Base-by-base conservation (phyloP, 2,888 invertebrate species). In the Macaria notata region DNA sequence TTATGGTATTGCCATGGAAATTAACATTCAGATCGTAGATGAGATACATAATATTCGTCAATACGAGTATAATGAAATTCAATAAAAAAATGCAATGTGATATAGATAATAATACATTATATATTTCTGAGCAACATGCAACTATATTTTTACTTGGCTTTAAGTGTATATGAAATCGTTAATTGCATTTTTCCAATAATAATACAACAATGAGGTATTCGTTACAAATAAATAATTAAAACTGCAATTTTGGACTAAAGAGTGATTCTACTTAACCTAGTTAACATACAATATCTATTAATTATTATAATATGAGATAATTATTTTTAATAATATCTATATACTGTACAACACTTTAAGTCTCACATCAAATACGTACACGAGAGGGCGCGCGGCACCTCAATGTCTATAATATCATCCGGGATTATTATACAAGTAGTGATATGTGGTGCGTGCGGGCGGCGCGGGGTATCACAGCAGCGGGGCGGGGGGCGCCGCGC, bases 331-430 rank as follows among this genome's bases (percentile, higher is more conserved):
- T 86, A 86, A 76, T 80, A 84, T 84, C 84, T 88, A 84, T 19
- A 19, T 85, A 84, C 87, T 91, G 91, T 91, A 90, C 85, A 85
- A 79, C 88, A 89, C 88, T 87, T 83, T 66, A 76, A 84, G 84
- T 90, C 83, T 85, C 86, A 86, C 84, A 84, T 79, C 75, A 78
- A 78, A 76, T 76, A 83, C 79, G 72, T 78, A 79, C 81, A 82
- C 80, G 66, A 72, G 64, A 72, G 72, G 70, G 75, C 76, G 68
- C 65, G 57, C 55, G 59, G 68, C 74, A 73, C 76, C 78, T 77
- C 78, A 79, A 66, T 72, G 83, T 86, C 74, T 76, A 71, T 78
- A 66, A 70, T 77, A 76, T 86, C 72, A 75, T 70, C 73, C 73
- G 72, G 74, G 66, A 76, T 76, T 73, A 68, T 67, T 69, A 73